These are phyloP conservation scores for Rapana venosa DNA, from an alignment of 2,888 invertebrate genomes.

Conservation along the genomic window DNA sequence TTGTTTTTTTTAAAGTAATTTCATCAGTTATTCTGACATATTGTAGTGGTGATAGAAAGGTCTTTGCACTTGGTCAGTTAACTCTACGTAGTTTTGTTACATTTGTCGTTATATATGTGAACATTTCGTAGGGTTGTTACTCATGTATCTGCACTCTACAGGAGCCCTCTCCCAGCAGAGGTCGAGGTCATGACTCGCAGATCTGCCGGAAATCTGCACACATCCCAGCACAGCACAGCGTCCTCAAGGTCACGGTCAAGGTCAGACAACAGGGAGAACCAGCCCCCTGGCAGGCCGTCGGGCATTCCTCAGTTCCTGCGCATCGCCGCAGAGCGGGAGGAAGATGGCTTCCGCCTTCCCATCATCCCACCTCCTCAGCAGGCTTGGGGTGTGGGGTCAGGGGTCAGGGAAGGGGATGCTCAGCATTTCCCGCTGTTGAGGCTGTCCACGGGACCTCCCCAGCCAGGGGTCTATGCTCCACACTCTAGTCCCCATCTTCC, in stretches of 20 bases:
- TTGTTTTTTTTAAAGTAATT: no score
- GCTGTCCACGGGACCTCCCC: conserved; percentile 11
- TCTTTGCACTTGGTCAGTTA: no score
- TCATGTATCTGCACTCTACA: not conserved
- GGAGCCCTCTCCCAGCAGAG: not conserved
- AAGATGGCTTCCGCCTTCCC: conserved; percentile 49
- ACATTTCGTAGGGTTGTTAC: no score
- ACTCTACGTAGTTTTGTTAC: no score
- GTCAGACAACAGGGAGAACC: conserved; percentile 21
- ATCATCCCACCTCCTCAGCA: conserved; percentile 58
- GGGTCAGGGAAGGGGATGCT: not conserved
- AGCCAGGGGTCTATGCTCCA: not conserved
- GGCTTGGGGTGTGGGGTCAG: conserved; percentile 50
- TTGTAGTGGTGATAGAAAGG: no score
- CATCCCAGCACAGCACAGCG: not conserved
- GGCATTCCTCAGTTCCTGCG: conserved; percentile 60
- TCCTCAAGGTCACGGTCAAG: not conserved
- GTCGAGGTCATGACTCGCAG: conserved; percentile 43
- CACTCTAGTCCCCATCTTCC: not conserved
- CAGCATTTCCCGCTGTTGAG: conserved; percentile 30
- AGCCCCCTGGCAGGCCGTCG: not conserved
- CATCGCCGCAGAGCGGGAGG: conserved; percentile 63
- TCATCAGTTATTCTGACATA: no score
- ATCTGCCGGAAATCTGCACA: conserved; percentile 21
- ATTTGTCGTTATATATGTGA: no score